phyloP scores from a whole-genome alignment of 2,113 vertebrate genomes.

The Chlorodrepanis virens region DNA sequence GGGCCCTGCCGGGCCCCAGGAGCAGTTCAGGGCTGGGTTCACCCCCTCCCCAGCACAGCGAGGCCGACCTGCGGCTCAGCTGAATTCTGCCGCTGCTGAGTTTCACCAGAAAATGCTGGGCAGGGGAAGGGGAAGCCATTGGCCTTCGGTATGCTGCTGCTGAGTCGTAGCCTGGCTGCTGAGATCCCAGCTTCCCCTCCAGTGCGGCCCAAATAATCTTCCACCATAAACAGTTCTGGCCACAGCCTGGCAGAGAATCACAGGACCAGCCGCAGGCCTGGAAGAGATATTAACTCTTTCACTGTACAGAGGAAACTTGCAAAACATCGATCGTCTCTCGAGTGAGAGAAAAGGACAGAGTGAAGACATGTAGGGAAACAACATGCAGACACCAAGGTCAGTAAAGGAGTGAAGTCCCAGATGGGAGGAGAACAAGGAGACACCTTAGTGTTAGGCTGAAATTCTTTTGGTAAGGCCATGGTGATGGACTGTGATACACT shows the following conservation, averaged over 20 bases:
- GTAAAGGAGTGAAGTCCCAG: background rate
- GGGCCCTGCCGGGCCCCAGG: background rate
- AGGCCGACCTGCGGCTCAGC: rapidly evolving
- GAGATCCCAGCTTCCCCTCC: background rate
- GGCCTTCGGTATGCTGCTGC: rapidly evolving
- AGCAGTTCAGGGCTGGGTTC: background rate
- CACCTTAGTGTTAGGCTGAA: background rate
- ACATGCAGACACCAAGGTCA: background rate
- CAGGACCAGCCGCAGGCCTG: background rate
- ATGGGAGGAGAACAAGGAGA: background rate
- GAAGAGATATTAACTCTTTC: background rate
- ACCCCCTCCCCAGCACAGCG: rapidly evolving
- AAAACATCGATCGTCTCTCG: background rate
- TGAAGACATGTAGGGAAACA: background rate
- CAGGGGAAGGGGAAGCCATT: background rate
- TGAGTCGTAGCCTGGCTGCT: background rate
- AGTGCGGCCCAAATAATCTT: rapidly evolving
- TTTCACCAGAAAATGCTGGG: background rate
- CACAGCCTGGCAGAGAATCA: background rate
- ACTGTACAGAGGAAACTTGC: background rate
- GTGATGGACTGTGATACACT: background rate
- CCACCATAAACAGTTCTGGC: background rate
- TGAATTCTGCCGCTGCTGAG: background rate
- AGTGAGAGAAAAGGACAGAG: background rate
- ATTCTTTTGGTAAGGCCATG: background rate